Conservation (phyloP, 2,113 vertebrate species). For the Hippopotamus amphibius region DNA sequence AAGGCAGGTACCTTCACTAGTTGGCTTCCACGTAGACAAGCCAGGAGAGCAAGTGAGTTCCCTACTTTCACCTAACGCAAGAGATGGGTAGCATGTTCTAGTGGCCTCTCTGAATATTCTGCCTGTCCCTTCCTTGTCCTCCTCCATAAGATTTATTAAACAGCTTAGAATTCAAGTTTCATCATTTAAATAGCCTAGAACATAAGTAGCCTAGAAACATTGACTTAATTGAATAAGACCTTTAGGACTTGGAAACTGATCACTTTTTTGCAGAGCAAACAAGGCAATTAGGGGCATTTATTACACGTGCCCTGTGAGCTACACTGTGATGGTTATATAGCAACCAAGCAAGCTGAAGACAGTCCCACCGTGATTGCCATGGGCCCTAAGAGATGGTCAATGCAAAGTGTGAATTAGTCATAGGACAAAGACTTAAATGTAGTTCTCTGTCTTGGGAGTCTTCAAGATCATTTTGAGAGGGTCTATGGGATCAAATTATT, state of each 20-base stretch:
- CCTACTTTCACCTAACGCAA: background rate
- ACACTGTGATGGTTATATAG: rapidly evolving
- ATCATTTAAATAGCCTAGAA: background rate
- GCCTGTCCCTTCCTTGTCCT: background rate
- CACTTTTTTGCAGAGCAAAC: background rate
- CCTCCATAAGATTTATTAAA: background rate
- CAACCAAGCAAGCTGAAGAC: background rate
- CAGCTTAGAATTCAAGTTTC: background rate
- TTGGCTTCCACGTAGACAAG: background rate
- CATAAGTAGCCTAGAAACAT: background rate
- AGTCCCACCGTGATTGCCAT: background rate
- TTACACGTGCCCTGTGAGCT: background rate
- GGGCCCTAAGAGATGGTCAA: background rate
- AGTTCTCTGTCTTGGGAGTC: background rate
- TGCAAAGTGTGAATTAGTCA: background rate
- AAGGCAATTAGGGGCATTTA: background rate
- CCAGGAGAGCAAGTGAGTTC: background rate
- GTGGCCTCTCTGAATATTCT: background rate
- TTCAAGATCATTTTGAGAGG: background rate
- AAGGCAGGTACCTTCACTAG: background rate
- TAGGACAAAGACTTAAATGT: background rate
- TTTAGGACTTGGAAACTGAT: background rate
- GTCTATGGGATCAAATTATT: background rate
- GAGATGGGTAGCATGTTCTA: background rate
- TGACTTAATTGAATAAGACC: background rate